A percentile compares a stretch with the other conserved stretches of the same genome.
Evolutionary conservation across 1,140 invertebrate genomes (phyloP).

Genomic region (fruit fly (Drosophila melanogaster)): Release_6_plus_ISO1_MT NC_004354.4:15423501-15424000

Average conservation of each 20-base stretch:
- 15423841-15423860: constrained; percentile 38
- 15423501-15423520: no score
- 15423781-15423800: constrained; percentile 57
- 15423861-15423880: constrained; percentile 20
- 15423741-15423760: constrained; percentile 9
- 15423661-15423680: no score
- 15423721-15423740: neutral
- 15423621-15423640: no score
- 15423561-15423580: no score
- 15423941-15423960: constrained; percentile 23
- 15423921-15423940: constrained; percentile 16
- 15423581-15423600: no score
- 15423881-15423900: neutral
- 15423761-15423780: constrained; percentile 53
- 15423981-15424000: neutral
- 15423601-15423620: no score
- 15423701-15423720: no score
- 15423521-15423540: no score
- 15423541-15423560: no score
- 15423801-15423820: constrained; percentile 32
- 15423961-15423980: neutral
- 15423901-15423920: constrained; percentile 22
- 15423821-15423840: constrained; percentile 29
- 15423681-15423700: neutral
- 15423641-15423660: no score